Percentiles rank a stretch among this genome's conserved stretches.
Conservation (phyloP, 2,888 invertebrate genomes). For the Choristoneura rosaceana region DNA sequence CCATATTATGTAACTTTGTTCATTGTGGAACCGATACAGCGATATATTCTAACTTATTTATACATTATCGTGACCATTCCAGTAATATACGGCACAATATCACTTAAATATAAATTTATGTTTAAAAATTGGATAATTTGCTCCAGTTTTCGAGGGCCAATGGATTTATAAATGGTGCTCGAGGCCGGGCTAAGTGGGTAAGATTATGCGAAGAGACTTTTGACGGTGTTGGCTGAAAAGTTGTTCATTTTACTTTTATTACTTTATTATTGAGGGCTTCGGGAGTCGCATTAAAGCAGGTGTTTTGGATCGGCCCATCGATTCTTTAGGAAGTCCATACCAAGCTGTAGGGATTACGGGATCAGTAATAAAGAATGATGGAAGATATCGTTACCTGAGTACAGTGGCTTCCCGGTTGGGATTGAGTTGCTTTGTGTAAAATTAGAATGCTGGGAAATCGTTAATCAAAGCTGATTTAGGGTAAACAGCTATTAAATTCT, state of each 20-base stretch:
- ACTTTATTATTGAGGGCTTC: conserved; percentile 31
- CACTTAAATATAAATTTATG: conserved; percentile 23
- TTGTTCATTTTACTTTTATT: conserved; percentile 36
- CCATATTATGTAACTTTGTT: conserved; percentile 38
- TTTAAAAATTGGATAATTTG: conserved; percentile 28
- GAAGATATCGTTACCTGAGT: neutral
- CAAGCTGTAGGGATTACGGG: conserved; percentile 1
- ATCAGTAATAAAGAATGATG: conserved; percentile 11
- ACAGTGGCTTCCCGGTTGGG: conserved; percentile 1
- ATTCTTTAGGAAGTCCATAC: conserved; percentile 4
- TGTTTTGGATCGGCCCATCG: conserved; percentile 6
- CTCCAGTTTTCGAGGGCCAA: conserved; percentile 25
- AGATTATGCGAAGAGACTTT: conserved; percentile 28
- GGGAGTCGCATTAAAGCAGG: conserved; percentile 9
- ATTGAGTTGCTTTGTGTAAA: neutral
- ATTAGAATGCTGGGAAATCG: neutral
- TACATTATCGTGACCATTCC: conserved; percentile 32
- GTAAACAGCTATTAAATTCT: no score
- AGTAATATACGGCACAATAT: conserved; percentile 31
- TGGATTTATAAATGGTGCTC: conserved; percentile 16
- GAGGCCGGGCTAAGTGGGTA: conserved; percentile 20
- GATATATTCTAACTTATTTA: conserved; percentile 34
- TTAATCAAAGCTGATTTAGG: neutral
- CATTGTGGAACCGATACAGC: conserved; percentile 38
- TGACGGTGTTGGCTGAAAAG: conserved; percentile 24